A percentile compares a stretch with the other conserved stretches of the same genome.
These are phyloP conservation scores for Matsumyia berberina DNA, from an alignment of 2,888 invertebrate genomes.

Conservation along the genomic window DNA sequence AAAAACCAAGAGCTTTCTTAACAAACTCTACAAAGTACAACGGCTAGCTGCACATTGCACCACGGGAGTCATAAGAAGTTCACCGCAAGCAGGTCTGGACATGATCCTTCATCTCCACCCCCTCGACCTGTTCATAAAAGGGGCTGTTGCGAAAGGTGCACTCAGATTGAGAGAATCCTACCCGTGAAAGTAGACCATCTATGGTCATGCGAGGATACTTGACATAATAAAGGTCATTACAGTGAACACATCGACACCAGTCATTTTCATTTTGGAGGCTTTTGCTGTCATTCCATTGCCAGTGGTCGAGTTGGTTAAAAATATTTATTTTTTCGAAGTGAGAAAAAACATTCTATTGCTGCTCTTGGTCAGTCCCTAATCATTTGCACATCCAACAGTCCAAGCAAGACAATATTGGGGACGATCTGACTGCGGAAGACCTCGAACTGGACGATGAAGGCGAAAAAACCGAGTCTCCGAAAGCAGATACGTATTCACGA, in stretches of 20 bases:
- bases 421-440: conserved; percentile 87
- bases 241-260: conserved; percentile 72
- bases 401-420: conserved; percentile 88
- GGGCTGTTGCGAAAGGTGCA: too few relatives aligned
- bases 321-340: conserved; percentile 36
- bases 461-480: conserved; percentile 90
- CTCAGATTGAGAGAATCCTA: too few relatives aligned
- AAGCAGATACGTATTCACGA: conserved; percentile 97
- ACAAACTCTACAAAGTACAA: too few relatives aligned
- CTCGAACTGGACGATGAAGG: conserved; percentile 86
- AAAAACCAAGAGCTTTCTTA: too few relatives aligned
- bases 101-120: too few relatives aligned
- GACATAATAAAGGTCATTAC: too few relatives aligned
- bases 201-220: too few relatives aligned
- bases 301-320: conserved; percentile 41
- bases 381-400: conserved; percentile 88
- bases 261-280: conserved; percentile 48
- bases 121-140: too few relatives aligned
- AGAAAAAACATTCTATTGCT: conserved; percentile 87
- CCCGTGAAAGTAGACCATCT: too few relatives aligned
- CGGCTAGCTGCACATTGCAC: too few relatives aligned
- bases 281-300: conserved; percentile 63
- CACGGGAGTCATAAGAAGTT: too few relatives aligned
- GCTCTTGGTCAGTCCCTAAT: conserved; percentile 89
- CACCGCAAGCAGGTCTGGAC: too few relatives aligned